These are phyloP conservation scores for Toxotes jaculatrix DNA, from an alignment of 2,113 vertebrate genomes.

Conservation along the genomic window DNA sequence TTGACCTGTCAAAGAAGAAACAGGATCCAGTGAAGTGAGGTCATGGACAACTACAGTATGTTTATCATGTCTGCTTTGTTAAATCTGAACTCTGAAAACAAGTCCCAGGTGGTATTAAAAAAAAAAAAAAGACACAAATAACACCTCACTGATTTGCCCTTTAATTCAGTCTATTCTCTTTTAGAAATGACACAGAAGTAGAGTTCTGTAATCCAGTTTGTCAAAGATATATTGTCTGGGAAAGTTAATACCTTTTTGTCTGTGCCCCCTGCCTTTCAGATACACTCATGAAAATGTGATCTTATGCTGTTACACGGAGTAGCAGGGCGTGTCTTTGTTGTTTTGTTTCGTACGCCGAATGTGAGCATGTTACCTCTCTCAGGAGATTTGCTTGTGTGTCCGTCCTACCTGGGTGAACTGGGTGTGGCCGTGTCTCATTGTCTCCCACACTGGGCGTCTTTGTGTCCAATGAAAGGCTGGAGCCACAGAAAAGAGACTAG, in stretches of 20 bases:
- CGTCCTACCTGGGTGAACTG: conserved; percentile 74
- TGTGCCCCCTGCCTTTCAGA: conserved; percentile 43
- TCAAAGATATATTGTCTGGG: conserved; percentile 62
- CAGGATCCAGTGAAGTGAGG: too few relatives aligned
- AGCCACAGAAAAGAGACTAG: conserved; percentile 73
- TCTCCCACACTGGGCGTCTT: conserved; percentile 75
- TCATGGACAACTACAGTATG: not conserved
- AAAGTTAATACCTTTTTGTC: conserved; percentile 73
- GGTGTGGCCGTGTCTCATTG: conserved; percentile 75
- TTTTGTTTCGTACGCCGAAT: conserved; percentile 71
- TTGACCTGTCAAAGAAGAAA: too few relatives aligned
- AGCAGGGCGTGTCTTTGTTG: conserved; percentile 80
- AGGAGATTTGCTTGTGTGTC: conserved; percentile 61
- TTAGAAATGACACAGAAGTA: conserved; percentile 8
- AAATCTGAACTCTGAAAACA: not conserved
- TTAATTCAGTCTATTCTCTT: conserved; percentile 18
- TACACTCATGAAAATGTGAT: conserved; percentile 73
- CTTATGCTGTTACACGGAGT: conserved; percentile 79
- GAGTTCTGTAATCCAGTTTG: conserved; percentile 25
- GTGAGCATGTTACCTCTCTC: conserved; percentile 69
- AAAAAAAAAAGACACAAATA: not conserved
- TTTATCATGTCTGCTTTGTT: not conserved
- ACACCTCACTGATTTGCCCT: conserved; percentile 1
- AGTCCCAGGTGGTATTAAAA: not conserved
- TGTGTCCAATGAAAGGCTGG: conserved; percentile 75